Base-by-base conservation (phyloP, 2,797 vertebrate genomes). In the Trematomus bernacchii region DNA sequence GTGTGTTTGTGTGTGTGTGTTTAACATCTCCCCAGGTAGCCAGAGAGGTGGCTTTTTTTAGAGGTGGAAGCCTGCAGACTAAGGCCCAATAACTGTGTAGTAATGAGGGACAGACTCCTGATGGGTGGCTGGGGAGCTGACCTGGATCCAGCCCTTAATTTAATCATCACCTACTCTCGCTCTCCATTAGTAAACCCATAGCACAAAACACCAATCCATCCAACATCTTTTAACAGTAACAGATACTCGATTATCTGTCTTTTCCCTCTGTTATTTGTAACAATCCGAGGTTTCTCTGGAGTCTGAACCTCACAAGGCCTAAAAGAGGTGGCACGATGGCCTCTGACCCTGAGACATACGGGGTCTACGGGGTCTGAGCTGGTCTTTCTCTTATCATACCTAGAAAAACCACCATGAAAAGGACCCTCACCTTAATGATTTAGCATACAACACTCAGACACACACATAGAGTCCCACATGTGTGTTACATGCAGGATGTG, bases 31-130 rank as follows among this genome's bases (percentile, higher is more conserved):
- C 84, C 85, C 73, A 76, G 83, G 86, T 89, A 93, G 85, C 55
- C 47, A 86, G 76, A 79, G 80, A 80, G 76, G 87, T 86, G 77
- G 70, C 54, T 82, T 79, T 92, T 93, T 90, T 76, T n/a, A 85
- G 80, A 86, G 67, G 63, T 70, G 66, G 71, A 79, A 63, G 81
- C 80, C 89, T 88, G 82, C 79, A 85, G 85, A 79, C 80, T 66
- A 21, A 79, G 69, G 74, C 59, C 58, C 58, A 59, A 65, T 92
- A 91, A 93, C 81, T 64, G 71, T 60, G 64, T 47, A 67, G 73
- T 93, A 93, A 93, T 91, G 88, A 94, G 83, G 85, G 80, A 85
- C 81, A 85, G 84, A 75, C 73, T 70, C 80, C 66, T 89, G 79
- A 90, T 80, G 78, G 77, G 83, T 61, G 79, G 72, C 87, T 67